Conservation (phyloP, 2,113 vertebrate species). For the Athene cunicularia region DNA sequence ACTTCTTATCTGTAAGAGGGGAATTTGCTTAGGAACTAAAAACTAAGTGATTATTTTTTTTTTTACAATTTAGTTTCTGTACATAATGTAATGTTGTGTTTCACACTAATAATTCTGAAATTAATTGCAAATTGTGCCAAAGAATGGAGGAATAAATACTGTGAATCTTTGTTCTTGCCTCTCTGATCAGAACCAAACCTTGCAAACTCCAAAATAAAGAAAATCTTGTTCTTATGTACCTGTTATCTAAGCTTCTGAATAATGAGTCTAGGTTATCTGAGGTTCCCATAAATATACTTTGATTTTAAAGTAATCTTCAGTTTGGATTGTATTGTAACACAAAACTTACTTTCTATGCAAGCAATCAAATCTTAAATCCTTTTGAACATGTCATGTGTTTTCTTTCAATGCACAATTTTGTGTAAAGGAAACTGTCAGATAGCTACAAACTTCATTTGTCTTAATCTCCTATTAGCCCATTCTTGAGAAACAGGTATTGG, state of each 20-base stretch:
- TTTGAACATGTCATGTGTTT: not conserved
- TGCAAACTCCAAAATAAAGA: not conserved
- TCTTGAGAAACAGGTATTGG: conserved; percentile 15
- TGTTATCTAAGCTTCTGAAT: not conserved
- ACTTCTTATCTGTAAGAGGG: not conserved
- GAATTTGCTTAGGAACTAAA: not conserved
- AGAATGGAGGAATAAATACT: not conserved
- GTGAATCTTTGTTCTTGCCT: not conserved
- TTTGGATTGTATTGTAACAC: not conserved
- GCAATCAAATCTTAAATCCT: not conserved
- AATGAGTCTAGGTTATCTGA: conserved; percentile 1
- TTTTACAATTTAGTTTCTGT: not conserved
- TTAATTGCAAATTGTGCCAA: conserved; percentile 14
- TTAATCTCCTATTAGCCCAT: not conserved
- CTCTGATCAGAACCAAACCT: not conserved
- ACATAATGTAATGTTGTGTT: not conserved
- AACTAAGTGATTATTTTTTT: not conserved
- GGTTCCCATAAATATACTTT: not conserved
- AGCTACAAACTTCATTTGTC: not conserved
- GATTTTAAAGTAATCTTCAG: not conserved
- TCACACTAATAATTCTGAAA: conserved; percentile 32
- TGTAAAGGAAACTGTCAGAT: conserved; percentile 1
- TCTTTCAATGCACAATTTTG: not conserved
- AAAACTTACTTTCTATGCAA: not conserved
- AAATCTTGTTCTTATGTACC: not conserved